These are phyloP conservation scores for Drosophila buzzatii DNA, from an alignment of 2,888 invertebrate species.

Conservation along the genomic window DNA sequence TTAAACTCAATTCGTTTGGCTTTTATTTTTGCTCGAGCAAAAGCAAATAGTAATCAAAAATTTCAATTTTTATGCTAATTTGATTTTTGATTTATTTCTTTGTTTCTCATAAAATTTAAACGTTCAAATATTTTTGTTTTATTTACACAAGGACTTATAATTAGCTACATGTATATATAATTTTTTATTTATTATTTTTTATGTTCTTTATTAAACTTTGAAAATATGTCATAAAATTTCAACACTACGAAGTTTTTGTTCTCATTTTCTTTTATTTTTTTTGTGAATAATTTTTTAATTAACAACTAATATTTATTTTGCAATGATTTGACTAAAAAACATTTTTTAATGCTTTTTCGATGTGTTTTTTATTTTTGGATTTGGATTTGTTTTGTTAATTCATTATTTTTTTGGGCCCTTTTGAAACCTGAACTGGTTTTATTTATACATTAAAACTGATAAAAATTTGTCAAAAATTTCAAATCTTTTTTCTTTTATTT, in stretches of 20 bases:
- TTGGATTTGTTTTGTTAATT: slow-evolving; percentile 33
- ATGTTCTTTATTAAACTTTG: slow-evolving; percentile 36
- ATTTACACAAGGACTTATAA: slow-evolving; percentile 71
- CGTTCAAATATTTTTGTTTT: slow-evolving; percentile 68
- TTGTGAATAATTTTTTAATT: slow-evolving; percentile 41
- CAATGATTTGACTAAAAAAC: slow-evolving; percentile 65
- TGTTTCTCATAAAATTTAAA: slow-evolving; percentile 71
- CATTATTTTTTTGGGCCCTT: slow-evolving; percentile 68
- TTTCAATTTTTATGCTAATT: slow-evolving; percentile 13
- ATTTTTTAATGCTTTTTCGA: slow-evolving; percentile 75
- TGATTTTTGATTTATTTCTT: slow-evolving; percentile 29
- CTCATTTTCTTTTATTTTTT: slow-evolving; percentile 10
- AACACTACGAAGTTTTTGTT: slow-evolving; percentile 46
- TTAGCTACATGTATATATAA: slow-evolving; percentile 46
- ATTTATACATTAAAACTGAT: slow-evolving; percentile 53
- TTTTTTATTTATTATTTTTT: slow-evolving; percentile 24
- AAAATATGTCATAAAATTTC: slow-evolving; percentile 59
- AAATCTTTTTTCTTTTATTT: background rate
- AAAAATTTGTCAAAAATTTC: slow-evolving; percentile 18
- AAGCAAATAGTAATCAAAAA: background rate
- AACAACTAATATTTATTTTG: slow-evolving; percentile 49
- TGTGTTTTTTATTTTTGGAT: slow-evolving; percentile 57
- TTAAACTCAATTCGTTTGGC: slow-evolving; percentile 37
- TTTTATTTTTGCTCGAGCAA: slow-evolving; percentile 27
- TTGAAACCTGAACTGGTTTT: slow-evolving; percentile 78